Conservation (phyloP, 2,113 vertebrate genomes). For the Parotia lawesii region DNA sequence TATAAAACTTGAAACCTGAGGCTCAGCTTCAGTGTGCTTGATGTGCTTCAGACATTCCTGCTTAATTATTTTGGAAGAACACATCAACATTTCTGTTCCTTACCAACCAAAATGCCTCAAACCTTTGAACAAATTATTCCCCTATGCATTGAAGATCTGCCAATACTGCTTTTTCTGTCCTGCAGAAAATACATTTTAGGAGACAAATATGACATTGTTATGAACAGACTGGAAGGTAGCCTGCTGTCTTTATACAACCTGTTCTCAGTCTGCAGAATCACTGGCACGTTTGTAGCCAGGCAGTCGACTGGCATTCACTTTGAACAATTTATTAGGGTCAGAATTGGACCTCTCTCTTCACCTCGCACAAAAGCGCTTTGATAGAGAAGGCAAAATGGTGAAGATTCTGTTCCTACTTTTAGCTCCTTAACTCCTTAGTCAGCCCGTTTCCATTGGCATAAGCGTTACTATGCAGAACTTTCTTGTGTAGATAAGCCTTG, state of each 20-base stretch:
- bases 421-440: not conserved
- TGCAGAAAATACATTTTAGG: not conserved
- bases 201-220: not conserved
- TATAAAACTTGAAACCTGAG: not conserved
- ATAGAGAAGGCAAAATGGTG: not conserved
- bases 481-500: not conserved
- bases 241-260: not conserved
- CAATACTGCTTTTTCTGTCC: not conserved
- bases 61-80: conserved; percentile 8
- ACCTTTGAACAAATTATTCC: not conserved
- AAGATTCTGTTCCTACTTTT: not conserved
- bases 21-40: not conserved
- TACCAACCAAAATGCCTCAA: not conserved
- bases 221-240: not conserved
- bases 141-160: not conserved
- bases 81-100: not conserved
- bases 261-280: not conserved
- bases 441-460: not conserved
- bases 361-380: not conserved
- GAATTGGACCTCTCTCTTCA: not conserved
- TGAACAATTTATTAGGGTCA: not conserved
- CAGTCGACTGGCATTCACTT: not conserved
- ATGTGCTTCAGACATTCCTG: not conserved
- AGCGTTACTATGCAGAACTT: not conserved
- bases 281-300: not conserved